These are phyloP conservation scores for Casuarius casuarius DNA, from an alignment of 2,113 vertebrate species.

Conservation along the genomic window DNA sequence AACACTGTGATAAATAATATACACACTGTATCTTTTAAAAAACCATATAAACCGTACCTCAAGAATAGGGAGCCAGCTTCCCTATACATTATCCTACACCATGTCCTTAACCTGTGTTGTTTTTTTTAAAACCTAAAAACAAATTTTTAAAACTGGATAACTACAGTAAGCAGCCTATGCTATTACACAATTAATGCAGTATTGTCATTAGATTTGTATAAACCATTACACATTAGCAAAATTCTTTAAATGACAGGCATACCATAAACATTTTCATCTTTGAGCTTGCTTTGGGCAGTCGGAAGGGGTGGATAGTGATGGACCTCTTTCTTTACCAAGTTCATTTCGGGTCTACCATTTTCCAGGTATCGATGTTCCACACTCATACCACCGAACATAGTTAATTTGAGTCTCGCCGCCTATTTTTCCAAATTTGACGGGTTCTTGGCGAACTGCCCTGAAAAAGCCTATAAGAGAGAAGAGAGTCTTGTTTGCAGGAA, in stretches of 20 bases:
- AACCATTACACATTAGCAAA: constrained; percentile 66
- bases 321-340: background rate
- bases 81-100: constrained; percentile 81
- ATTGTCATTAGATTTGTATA: constrained; percentile 73
- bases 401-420: constrained; percentile 90
- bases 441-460: constrained; percentile 93
- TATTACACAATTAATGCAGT: constrained; percentile 78
- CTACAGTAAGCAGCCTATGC: constrained; percentile 82
- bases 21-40: constrained; percentile 88
- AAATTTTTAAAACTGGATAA: constrained; percentile 82
- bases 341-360: constrained; percentile 86
- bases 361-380: constrained; percentile 94
- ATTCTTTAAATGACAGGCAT: constrained; percentile 33
- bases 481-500: background rate
- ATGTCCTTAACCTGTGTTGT: constrained; percentile 52
- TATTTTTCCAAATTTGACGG: constrained; percentile 93
- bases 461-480: constrained; percentile 84
- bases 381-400: constrained; percentile 97
- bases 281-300: background rate
- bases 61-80: constrained; percentile 97
- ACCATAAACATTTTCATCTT: background rate
- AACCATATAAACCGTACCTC: constrained; percentile 72
- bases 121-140: constrained; percentile 32
- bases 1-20: constrained; percentile 93
- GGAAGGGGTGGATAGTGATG: background rate